Evolutionary conservation across 64 coral and sea anemone genomes (phyloP), one percentile per base, ranked within the genome.

Genomic region (Pocillopora damicornis): DNA sequence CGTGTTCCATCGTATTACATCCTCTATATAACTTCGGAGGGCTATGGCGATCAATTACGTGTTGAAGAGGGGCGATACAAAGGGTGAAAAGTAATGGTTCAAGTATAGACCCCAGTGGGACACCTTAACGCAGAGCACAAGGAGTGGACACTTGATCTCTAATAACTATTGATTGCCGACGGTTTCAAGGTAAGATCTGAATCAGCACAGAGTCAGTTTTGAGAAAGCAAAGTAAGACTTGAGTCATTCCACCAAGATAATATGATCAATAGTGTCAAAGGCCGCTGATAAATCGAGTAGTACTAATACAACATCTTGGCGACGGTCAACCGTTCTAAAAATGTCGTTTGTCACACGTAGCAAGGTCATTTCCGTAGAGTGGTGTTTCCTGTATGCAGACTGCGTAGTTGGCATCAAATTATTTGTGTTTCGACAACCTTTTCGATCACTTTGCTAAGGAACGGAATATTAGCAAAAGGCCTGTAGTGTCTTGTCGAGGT

Each of bases 1-100:
- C 1, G 71, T 87, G 26, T 87, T 74, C 85, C 85, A 87, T 74
- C 25, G 15, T 5, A 87, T 73, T 56, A 87, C 71, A 58, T 87
- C 71, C 16, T 87, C 22, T n/a, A 75, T 37, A n/a, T 45, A 86
- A 7, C 10, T 16, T 38, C 15, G 66, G 25, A 86, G 66, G 34
- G 30, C 23, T 80, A 20, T 57, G 20, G 69, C 34, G 61, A 63
- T 4, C 61, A 63, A 63, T 63, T 4, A 63, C 61, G 11, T 63
- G 4, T 63, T 63, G 61, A 4, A 63, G 61, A 17, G 61, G 61
- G 61, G 61, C 61, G 11, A 63, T 63, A 1, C 2, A 13, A 1
- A 17, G 61, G 61, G 61, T 1, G 13, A 17, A 63, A 63, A 63
- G 61, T 17, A 63, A 13, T 4, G 61, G 61, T 15, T 11, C 61